phyloP scores from a whole-genome alignment of 2,113 vertebrate genomes.

The Rhinolophus sinicus region DNA sequence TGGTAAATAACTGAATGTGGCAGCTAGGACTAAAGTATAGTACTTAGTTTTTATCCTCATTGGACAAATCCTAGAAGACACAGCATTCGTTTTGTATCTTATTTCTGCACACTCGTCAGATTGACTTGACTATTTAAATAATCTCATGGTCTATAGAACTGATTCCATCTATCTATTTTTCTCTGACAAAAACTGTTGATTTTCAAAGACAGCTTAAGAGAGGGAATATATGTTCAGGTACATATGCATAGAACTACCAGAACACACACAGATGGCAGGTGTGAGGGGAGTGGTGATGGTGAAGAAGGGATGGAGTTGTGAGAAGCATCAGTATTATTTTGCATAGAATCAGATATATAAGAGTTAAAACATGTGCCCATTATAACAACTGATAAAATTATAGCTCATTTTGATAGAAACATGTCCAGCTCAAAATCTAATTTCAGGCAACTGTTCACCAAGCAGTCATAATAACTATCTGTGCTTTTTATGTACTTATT shows the following conservation, averaged over 20 bases:
- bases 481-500: background rate
- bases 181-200: constrained; percentile 3
- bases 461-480: background rate
- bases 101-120: background rate
- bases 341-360: background rate
- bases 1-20: background rate
- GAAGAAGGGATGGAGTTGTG: background rate
- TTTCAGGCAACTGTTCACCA: background rate
- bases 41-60: background rate
- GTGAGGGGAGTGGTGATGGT: background rate
- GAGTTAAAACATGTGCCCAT: background rate
- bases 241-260: background rate
- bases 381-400: constrained; percentile 29
- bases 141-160: background rate
- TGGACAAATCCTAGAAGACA: background rate
- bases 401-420: background rate
- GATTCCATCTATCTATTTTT: background rate
- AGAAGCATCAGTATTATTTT: background rate
- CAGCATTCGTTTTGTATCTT: background rate
- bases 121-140: background rate
- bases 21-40: background rate
- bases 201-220: background rate
- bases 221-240: background rate
- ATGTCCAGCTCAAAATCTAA: constrained; percentile 3
- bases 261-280: background rate